Evolutionary conservation across 1,140 invertebrate species (phyloP).

Genomic region (Brachionus manjavacas): DNA sequence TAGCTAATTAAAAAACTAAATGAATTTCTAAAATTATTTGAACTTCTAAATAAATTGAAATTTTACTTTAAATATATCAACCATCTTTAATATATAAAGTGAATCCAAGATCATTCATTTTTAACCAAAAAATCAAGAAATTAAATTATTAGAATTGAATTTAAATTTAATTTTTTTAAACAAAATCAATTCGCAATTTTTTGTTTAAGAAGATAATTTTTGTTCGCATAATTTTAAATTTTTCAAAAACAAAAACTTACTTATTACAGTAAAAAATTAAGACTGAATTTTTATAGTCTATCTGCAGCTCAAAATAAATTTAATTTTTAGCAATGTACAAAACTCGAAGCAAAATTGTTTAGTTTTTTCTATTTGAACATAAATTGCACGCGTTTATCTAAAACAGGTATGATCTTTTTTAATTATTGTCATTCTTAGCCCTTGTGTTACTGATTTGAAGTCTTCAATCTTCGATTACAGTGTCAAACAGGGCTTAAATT

Average conservation of each 20-base stretch:
- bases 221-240: neutral
- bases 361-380: constrained; percentile 17
- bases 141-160: too few species aligned
- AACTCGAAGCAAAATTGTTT: constrained; percentile 12
- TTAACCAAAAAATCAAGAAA: too few species aligned
- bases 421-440: neutral
- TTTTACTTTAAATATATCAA: too few species aligned
- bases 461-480: neutral
- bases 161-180: too few species aligned
- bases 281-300: neutral
- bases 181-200: too few species aligned
- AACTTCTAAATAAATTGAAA: too few species aligned
- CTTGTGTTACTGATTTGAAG: constrained; percentile 35
- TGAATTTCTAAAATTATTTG: too few species aligned
- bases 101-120: too few species aligned
- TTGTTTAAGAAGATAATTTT: neutral
- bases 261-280: neutral
- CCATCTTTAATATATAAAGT: too few species aligned
- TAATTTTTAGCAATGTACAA: neutral
- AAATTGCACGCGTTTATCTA: constrained; percentile 30
- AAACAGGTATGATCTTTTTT: neutral
- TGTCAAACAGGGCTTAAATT: constrained; percentile 40
- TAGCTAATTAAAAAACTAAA: too few species aligned
- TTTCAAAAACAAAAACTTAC: neutral
- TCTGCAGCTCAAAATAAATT: neutral